Evolutionary conservation across 2,888 invertebrate species (phyloP).

Genomic region (Lordiphosa andalusiaca): DNA sequence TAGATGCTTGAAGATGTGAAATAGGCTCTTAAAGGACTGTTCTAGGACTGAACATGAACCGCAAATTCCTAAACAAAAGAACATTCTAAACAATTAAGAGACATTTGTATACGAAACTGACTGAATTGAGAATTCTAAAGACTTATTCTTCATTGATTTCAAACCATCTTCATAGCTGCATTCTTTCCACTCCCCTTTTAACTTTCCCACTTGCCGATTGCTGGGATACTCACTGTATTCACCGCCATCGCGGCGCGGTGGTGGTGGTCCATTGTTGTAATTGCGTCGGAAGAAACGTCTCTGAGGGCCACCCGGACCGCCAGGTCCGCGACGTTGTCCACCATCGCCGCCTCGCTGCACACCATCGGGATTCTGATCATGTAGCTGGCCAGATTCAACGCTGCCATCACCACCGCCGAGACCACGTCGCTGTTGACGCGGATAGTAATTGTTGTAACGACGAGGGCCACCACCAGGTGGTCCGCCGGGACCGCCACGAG

Average conservation of each 20-base stretch:
- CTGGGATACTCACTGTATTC: constrained; percentile 67
- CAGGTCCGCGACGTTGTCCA: constrained; percentile 59
- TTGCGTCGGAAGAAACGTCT: constrained; percentile 88
- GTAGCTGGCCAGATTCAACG: constrained; percentile 65
- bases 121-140: too few species aligned
- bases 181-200: not conserved
- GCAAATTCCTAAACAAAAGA: too few species aligned
- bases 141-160: too few species aligned
- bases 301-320: constrained; percentile 80
- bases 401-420: constrained; percentile 75
- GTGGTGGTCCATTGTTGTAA: constrained; percentile 80
- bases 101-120: too few species aligned
- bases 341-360: constrained; percentile 76
- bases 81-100: too few species aligned
- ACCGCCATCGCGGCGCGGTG: constrained; percentile 74
- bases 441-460: constrained; percentile 76
- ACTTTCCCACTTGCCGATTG: not conserved
- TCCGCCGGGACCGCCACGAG: constrained; percentile 56
- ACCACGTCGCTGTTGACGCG: constrained; percentile 72
- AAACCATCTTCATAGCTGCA: too few species aligned
- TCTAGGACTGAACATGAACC: too few species aligned
- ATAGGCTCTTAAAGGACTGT: too few species aligned
- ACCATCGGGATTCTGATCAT: constrained; percentile 81
- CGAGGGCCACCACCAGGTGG: constrained; percentile 61
- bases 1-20: too few species aligned